Percentiles rank a stretch among this genome's conserved stretches.
phyloP scores from a whole-genome alignment of 1,140 invertebrate genomes.

The Bathynomus jamesi region DNA sequence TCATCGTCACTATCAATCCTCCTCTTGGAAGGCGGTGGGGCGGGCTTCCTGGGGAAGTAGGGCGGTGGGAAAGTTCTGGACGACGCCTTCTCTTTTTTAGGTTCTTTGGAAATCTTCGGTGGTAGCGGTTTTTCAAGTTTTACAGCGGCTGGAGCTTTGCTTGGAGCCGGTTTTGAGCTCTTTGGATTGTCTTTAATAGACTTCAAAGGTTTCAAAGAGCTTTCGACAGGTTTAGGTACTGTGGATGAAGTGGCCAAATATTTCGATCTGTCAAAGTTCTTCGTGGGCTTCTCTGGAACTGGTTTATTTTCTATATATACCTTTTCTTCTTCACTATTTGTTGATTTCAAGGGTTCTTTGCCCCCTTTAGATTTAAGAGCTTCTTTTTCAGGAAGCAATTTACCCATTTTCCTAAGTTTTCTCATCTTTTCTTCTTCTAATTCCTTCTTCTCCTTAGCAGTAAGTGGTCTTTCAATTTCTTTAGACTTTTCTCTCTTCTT shows the following conservation, averaged over 20 bases:
- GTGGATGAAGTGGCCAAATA: too few relatives aligned
- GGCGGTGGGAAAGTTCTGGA: not conserved
- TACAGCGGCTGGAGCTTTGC: too few relatives aligned
- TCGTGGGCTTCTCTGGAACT: not conserved
- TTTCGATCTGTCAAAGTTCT: not conserved
- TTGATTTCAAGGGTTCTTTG: conserved; percentile 69
- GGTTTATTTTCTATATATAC: conserved; percentile 41
- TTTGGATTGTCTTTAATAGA: too few relatives aligned
- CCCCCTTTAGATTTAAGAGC: conserved; percentile 65
- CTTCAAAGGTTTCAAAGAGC: not conserved
- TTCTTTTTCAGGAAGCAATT: conserved; percentile 36
- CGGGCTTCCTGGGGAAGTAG: not conserved
- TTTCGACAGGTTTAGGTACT: not conserved
- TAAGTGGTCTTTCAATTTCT: conserved; percentile 16
- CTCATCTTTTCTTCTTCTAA: conserved; percentile 19
- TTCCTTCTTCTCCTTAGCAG: conserved; percentile 30
- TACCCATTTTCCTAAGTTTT: conserved; percentile 42
- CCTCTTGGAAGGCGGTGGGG: not conserved
- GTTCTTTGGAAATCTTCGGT: not conserved
- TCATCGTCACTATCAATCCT: conserved; percentile 29
- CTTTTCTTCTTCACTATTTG: conserved; percentile 53
- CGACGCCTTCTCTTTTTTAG: not conserved
- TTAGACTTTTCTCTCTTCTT: conserved; percentile 24
- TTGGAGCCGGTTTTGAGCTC: too few relatives aligned
- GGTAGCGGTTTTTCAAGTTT: too few relatives aligned